A percentile compares a stretch with the other conserved stretches of the same genome.
phyloP scores from a whole-genome alignment of 2,797 vertebrate genomes.

The Danionella dracula region DNA sequence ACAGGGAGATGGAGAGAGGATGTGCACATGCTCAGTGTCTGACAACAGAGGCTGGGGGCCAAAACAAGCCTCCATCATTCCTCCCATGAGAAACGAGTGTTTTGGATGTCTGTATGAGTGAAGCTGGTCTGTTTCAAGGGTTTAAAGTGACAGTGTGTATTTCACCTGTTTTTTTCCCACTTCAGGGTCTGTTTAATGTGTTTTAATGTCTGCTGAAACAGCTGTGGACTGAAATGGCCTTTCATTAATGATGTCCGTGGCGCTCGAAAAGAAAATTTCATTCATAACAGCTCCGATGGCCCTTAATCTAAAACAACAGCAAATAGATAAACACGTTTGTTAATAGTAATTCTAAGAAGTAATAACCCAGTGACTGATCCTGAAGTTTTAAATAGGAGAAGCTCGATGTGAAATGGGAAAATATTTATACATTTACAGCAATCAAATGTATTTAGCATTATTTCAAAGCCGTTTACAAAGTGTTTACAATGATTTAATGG shows the following conservation, averaged over 20 bases:
- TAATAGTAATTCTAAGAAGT: too few species aligned
- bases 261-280: not conserved
- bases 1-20: not conserved
- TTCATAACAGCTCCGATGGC: too few species aligned
- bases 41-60: constrained; percentile 17
- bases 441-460: too few species aligned
- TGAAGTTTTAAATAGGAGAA: too few species aligned
- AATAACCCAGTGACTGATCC: too few species aligned
- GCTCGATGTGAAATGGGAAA: too few species aligned
- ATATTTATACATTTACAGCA: too few species aligned
- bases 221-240: constrained; percentile 32
- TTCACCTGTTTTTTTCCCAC: not conserved
- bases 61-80: constrained; percentile 8
- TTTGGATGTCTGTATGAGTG: constrained; percentile 1
- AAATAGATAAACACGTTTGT: too few species aligned
- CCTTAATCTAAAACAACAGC: too few species aligned
- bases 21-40: constrained; percentile 31
- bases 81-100: not conserved
- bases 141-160: constrained; percentile 12
- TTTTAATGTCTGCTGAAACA: constrained; percentile 40
- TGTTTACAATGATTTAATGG: too few species aligned
- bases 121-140: constrained; percentile 10
- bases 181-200: constrained; percentile 17
- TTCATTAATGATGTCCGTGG: not conserved
- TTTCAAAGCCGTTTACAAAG: too few species aligned